Base-by-base conservation (phyloP, 2,888 invertebrate species). In the Frankliniella fusca region DNA sequence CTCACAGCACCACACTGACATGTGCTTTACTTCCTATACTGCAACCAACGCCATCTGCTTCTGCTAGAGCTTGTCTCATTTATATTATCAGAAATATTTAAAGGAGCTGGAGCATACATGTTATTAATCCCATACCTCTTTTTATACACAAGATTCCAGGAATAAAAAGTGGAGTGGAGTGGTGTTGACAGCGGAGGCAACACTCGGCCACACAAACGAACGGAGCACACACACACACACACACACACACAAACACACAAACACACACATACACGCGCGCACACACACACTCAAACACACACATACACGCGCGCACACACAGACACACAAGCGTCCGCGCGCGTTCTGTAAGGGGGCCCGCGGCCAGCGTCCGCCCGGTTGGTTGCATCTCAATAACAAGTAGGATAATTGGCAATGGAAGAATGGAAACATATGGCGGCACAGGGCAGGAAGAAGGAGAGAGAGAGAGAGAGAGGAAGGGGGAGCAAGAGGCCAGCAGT, bases 331-430 rank as follows among this genome's bases (percentile, higher is more conserved):
- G 38, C 38, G 38, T 38, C 2, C 38, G 38, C 38, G 38, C 38
- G 38, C 38, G 5, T 38, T 3, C 38, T 3, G 38, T 38, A 38
- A 38, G 38, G 38, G 38, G 38, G 38, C 38, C 38, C 38, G 70
- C 8, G 27, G 70, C 27, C 70, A 27, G 70, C 54, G 54, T 54
- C 54, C 54, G 54, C 54, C 54, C 38, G 38, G 38, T n/a, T 76
- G 23, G 70, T 76, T 76, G 70, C 70, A 76, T 76, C 70, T 76
- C 70, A 76, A 76, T 76, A 76, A 76, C 70, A 76, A 76, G 70
- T 76, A 27, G 70, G 27, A 76, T 76, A 76, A 76, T 76, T 76
- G 70, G 70, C 70, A 76, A 76, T 76, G 70, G 27, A 23, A 27
- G 70, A 76, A 76, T 27, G 70, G 70, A 76, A 76, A 76, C 70